Evolutionary conservation across 1,140 invertebrate genomes (phyloP).

Genomic region (Drosophila murphyi): DNA sequence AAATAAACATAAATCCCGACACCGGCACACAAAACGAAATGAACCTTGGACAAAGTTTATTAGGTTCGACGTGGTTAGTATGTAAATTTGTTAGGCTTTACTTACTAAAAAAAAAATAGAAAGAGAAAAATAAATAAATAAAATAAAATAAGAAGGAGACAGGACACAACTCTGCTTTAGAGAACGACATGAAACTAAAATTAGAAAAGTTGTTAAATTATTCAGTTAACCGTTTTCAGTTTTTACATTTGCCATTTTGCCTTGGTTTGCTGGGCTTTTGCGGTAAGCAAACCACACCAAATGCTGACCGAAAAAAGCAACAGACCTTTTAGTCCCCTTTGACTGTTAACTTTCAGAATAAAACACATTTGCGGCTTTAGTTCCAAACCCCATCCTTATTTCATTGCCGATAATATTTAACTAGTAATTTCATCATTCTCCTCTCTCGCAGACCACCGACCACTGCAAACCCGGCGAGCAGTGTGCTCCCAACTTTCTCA

Average conservation of each 20-base stretch:
- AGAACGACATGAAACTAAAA: conserved; percentile 64
- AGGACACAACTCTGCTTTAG: conserved; percentile 4
- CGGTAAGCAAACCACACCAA: conserved; percentile 36
- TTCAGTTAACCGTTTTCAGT: conserved; percentile 56
- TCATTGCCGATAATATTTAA: conserved; percentile 36
- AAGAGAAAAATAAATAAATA: not conserved
- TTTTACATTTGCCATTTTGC: conserved; percentile 17
- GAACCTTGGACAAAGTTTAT: conserved; percentile 71
- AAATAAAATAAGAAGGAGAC: not conserved
- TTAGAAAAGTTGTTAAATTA: conserved; percentile 80
- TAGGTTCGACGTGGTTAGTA: conserved; percentile 58
- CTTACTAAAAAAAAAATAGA: not conserved
- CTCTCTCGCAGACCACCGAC: conserved; percentile 84
- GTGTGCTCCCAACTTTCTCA: conserved; percentile 86
- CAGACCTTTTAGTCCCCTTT: conserved; percentile 61
- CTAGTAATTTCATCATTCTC: conserved; percentile 23
- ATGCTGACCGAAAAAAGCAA: conserved; percentile 13
- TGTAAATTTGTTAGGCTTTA: conserved; percentile 62
- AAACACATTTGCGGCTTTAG: conserved; percentile 38
- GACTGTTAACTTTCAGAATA: conserved; percentile 43
- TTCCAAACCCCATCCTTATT: conserved; percentile 25
- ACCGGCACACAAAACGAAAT: conserved; percentile 33
- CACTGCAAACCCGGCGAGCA: conserved; percentile 84
- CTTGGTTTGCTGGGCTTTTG: conserved; percentile 14
- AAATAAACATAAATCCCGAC: conserved; percentile 3